Base-by-base conservation (phyloP, 2,797 vertebrate species). In the Thunnus albacares region DNA sequence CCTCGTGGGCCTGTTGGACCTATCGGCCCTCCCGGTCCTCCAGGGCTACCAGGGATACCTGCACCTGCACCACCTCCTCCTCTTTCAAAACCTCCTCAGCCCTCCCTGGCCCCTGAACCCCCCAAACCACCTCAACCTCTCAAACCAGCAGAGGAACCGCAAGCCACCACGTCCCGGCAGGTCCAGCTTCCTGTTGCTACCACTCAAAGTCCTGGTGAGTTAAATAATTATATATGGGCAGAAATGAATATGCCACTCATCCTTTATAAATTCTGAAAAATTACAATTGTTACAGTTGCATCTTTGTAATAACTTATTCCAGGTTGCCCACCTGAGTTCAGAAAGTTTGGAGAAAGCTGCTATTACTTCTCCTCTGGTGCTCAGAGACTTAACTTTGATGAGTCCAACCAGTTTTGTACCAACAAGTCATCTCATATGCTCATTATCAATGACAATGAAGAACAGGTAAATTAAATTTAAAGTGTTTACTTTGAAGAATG, bases 281-380 rank as follows among this genome's bases (percentile, higher is more conserved):
- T 20, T 8, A 20, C 9, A 3, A 51, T 51, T 20, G 47, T 51
- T 51, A 51, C 47, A 51, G 47, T 30, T 15, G 11, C 17, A 28
- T 65, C 30, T 2, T 81, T 26, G 17, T 41, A 20, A 78, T 80
- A 30, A 59, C 52, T 60, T 1, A 11, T 80, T 90, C 33, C 83
- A 99, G 98, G 97, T 84, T 99, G 98, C 82, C 96, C 96, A 2
- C 86, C 92, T 86, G 90, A 84, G 10, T 99, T 98, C 97, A 97
- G 89, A 87, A 96, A 87, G 82, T 99, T 97, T 89, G 95, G 94
- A 74, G 94, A 96, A 80, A 98, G 96, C 86, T 99, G 98, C 89
- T 99, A 99, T 90, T 98, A 97, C 91, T 95, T 99, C 90, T 98
- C 98, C 35, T 79, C 85, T 41, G 85, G 45, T 66, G n/a, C 83